Evolutionary conservation across 30 jellyfish, hydroid and myxozoan genomes (phyloP).

Genomic region (Pelagia noctiluca): DNA sequence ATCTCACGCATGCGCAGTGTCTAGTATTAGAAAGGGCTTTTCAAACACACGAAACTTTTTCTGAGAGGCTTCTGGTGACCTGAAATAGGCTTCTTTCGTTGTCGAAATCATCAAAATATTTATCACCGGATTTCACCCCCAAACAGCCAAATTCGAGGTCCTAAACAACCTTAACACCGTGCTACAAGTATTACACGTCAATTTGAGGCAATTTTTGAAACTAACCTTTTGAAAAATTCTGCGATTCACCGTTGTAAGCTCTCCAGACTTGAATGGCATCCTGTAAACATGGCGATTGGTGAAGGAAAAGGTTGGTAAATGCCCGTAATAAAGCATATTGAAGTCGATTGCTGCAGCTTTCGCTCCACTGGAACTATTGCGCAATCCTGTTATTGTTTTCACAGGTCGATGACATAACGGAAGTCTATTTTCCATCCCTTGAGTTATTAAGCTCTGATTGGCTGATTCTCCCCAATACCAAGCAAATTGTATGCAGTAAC

Average conservation of each 20-base stretch:
- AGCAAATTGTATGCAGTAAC: background rate
- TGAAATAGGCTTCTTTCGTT: slow-evolving; percentile 59
- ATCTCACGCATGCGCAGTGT: slow-evolving; percentile 85
- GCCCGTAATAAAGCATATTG: slow-evolving; percentile 53
- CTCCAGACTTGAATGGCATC: slow-evolving; percentile 27
- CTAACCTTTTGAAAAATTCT: background rate
- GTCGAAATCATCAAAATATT: slow-evolving; percentile 36
- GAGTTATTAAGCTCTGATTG: background rate
- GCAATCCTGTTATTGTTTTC: background rate
- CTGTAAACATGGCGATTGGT: slow-evolving; percentile 68
- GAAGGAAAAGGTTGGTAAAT: slow-evolving; percentile 38
- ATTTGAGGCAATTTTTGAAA: background rate
- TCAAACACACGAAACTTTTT: slow-evolving; percentile 51
- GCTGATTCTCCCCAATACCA: background rate
- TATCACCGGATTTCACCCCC: slow-evolving; percentile 38
- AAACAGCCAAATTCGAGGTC: background rate
- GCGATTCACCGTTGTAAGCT: background rate
- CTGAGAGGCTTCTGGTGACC: slow-evolving; percentile 57
- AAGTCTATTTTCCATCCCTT: background rate
- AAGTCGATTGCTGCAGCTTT: slow-evolving; percentile 9
- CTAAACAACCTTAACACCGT: background rate
- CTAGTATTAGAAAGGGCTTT: slow-evolving; percentile 52
- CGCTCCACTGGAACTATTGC: background rate
- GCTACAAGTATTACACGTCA: background rate
- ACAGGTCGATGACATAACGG: background rate